Base-by-base conservation (phyloP, 2,888 invertebrate genomes). In the Phania funesta region DNA sequence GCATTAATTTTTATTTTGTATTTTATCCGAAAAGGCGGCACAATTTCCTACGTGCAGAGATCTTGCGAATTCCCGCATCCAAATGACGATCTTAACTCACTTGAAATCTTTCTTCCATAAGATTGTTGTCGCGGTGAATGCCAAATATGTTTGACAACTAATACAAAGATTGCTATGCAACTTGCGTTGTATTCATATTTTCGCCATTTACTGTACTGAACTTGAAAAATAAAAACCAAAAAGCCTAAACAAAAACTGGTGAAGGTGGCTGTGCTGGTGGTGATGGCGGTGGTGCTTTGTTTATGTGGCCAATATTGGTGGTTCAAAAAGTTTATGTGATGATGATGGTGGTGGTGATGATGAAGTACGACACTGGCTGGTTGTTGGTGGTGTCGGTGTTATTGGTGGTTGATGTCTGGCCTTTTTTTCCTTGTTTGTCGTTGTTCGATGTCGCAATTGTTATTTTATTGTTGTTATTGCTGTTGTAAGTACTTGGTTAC, bases 191-290 rank as follows among this genome's bases (percentile, higher is more conserved):
- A n/a, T 5, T 41, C 22, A 52, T 32, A 52, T 41, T 38, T 50
- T 70, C 20, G 16, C 18, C 54, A 13, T 18, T 4, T 22, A 54
- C 46, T 67, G 78, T 64, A 48, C 18, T 20, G 35, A n/a, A 29
- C 11, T 32, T 29, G 13, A 41, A 65, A 76, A 71, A 83, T 74
- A 65, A 80, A 75, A 84, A 79, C 79, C 83, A 85, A 84, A 86
- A 86, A 83, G 84, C 84, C 86, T 85, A 86, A 85, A 84, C 84
- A 83, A 84, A 86, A 86, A 80, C 41, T 13, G 48, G 32, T 11
- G 56, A 26, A 26, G 41, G 9, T 46, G 48, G 26, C 82, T 83
- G 84, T 85, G 35, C 9, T 38, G 22, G 18, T 24, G 84, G 82
- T 83, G 84, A 50, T 60, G 81, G 67, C 52, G 81, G 71, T 76